Evolutionary conservation across 2,888 invertebrate genomes (phyloP).

Genomic region (Rhamnusium bicolor): DNA sequence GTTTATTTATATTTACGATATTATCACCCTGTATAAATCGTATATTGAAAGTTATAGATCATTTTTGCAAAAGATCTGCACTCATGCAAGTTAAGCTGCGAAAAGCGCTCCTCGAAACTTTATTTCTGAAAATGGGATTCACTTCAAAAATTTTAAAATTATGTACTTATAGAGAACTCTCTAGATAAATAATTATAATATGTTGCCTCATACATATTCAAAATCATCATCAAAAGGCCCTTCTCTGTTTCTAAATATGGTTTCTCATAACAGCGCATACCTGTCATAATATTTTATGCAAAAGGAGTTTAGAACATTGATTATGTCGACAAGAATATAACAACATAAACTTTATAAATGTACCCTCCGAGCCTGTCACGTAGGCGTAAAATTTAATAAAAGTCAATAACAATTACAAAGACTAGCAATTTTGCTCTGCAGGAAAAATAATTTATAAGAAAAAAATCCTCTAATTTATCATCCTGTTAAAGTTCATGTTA

Average conservation of each 20-base stretch:
- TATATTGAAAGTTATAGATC: too few species aligned
- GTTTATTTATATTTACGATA: neutral
- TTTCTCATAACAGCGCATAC: slow-evolving; percentile 34
- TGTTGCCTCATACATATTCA: slow-evolving; percentile 42
- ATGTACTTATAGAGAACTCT: too few species aligned
- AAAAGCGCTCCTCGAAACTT: too few species aligned
- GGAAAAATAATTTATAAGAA: neutral
- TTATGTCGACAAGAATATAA: slow-evolving; percentile 38
- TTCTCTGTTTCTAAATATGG: slow-evolving; percentile 36
- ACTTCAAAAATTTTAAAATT: too few species aligned
- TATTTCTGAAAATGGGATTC: too few species aligned
- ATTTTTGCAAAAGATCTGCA: too few species aligned
- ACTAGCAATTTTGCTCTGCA: neutral
- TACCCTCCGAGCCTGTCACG: neutral
- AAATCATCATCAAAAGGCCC: slow-evolving; percentile 39
- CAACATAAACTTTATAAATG: slow-evolving; percentile 8
- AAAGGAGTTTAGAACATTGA: slow-evolving; percentile 41
- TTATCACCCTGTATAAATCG: too few species aligned
- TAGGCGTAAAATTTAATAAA: neutral
- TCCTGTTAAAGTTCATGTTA: too few species aligned
- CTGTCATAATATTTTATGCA: slow-evolving; percentile 46
- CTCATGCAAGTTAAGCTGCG: too few species aligned
- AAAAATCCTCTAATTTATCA: neutral
- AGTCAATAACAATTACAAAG: neutral
- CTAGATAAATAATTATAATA: slow-evolving; percentile 23